Evolutionary conservation across 1,140 invertebrate species (phyloP).

Genomic region (Pomacea maculata): DNA sequence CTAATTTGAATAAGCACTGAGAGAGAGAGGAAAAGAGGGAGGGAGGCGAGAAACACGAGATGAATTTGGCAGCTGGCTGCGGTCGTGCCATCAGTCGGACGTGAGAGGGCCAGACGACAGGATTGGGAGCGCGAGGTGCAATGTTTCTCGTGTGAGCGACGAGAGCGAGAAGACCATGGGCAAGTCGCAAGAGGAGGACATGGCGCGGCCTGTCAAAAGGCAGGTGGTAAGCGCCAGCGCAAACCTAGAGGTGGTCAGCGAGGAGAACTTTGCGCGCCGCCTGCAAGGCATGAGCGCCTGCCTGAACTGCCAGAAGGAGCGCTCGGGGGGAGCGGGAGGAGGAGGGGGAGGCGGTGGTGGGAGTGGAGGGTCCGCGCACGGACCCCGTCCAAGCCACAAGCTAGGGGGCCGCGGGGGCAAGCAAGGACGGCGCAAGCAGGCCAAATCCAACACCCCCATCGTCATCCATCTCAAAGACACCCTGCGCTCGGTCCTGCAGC

Average conservation of each 20-base stretch:
- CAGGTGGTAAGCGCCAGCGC: constrained; percentile 50
- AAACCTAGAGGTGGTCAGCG: constrained; percentile 50
- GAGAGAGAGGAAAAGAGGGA: background rate
- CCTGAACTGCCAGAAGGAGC: constrained; percentile 56
- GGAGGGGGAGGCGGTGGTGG: background rate
- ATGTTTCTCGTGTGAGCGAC: background rate
- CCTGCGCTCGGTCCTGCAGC: constrained; percentile 46
- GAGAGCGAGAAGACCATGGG: constrained; percentile 18
- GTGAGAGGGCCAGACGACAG: background rate
- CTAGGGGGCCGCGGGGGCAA: constrained; percentile 36
- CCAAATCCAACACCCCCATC: constrained; percentile 57
- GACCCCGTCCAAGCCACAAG: background rate
- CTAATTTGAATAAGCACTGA: no score
- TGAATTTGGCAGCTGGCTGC: background rate
- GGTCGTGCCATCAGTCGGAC: background rate
- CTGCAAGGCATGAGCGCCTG: constrained; percentile 52
- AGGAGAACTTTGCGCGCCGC: constrained; percentile 46
- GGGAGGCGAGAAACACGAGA: background rate
- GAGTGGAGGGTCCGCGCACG: background rate
- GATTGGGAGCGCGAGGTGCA: background rate
- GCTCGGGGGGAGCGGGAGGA: constrained; percentile 27
- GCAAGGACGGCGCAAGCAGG: constrained; percentile 38
- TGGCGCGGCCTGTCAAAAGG: constrained; percentile 38
- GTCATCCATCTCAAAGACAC: constrained; percentile 60
- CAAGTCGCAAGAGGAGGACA: constrained; percentile 26